Conservation (phyloP, 1,140 invertebrate genomes). For the Bombus difficillimus region DNA sequence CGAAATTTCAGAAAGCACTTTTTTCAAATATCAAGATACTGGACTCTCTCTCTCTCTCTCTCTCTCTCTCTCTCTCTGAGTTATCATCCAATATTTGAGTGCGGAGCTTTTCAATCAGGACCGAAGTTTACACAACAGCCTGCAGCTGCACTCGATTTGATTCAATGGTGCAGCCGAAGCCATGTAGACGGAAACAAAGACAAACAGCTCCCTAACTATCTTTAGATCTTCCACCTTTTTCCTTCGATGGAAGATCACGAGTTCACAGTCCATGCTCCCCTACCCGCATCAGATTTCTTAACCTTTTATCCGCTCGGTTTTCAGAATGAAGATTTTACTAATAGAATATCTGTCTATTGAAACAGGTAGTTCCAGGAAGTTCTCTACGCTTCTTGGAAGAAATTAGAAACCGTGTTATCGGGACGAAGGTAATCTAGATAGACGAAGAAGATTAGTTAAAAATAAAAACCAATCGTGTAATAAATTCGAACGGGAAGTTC, state of each 20-base stretch:
- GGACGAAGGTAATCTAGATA: too few species aligned
- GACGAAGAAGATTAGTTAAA: too few species aligned
- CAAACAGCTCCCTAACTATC: conserved; percentile 78
- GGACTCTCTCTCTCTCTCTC: conserved; percentile 58
- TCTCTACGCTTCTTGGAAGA: too few species aligned
- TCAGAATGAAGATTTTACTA: not conserved
- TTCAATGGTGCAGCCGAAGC: conserved; percentile 76
- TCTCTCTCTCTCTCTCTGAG: conserved; percentile 67
- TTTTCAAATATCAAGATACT: conserved; percentile 64
- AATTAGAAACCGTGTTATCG: too few species aligned
- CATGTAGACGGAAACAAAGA: conserved; percentile 77
- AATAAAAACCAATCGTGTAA: not conserved
- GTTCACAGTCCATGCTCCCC: conserved; percentile 24
- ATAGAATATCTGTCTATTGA: not conserved
- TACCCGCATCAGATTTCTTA: conserved; percentile 7
- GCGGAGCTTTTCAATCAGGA: conserved; percentile 81
- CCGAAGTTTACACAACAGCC: conserved; percentile 80
- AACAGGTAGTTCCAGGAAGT: not conserved
- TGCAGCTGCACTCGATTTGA: conserved; percentile 75
- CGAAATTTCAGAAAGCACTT: conserved; percentile 58
- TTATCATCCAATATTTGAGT: conserved; percentile 82
- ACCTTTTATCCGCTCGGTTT: not conserved
- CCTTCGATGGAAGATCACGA: conserved; percentile 40
- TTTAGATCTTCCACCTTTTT: conserved; percentile 61
- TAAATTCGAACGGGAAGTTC: not conserved